A percentile compares a stretch with the other conserved stretches of the same genome.
phyloP scores from a whole-genome alignment of 2,888 invertebrate species.

The Nowickia ferox region DNA sequence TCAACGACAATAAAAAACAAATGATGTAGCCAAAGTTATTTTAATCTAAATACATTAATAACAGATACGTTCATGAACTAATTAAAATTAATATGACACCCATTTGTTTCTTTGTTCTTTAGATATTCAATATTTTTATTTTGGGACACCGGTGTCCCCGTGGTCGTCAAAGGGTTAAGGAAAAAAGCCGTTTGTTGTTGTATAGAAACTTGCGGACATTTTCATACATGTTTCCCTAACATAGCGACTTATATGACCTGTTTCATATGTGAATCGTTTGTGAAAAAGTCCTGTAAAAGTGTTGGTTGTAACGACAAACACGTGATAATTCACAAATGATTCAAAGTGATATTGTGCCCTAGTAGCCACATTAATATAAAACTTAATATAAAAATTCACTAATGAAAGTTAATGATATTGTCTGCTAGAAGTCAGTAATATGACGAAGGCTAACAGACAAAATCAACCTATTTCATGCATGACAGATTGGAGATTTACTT shows the following conservation, averaged over 20 bases:
- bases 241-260: background rate
- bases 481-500: background rate
- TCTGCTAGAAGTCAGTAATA: background rate
- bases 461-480: background rate
- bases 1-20: no score
- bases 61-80: no score
- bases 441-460: background rate
- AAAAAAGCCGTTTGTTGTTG: no score
- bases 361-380: no score
- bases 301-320: background rate
- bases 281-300: background rate
- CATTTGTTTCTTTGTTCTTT: no score
- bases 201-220: background rate
- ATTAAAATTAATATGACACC: no score
- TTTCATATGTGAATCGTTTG: constrained; percentile 2
- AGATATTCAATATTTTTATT: no score
- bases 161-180: no score
- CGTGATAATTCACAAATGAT: background rate
- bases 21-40: no score
- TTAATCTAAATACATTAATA: no score
- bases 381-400: background rate
- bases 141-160: no score
- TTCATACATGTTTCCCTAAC: background rate
- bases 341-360: background rate
- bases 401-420: background rate